These are phyloP conservation scores for Yponomeuta plumbellus DNA, from an alignment of 2,888 invertebrate species.

Conservation along the genomic window DNA sequence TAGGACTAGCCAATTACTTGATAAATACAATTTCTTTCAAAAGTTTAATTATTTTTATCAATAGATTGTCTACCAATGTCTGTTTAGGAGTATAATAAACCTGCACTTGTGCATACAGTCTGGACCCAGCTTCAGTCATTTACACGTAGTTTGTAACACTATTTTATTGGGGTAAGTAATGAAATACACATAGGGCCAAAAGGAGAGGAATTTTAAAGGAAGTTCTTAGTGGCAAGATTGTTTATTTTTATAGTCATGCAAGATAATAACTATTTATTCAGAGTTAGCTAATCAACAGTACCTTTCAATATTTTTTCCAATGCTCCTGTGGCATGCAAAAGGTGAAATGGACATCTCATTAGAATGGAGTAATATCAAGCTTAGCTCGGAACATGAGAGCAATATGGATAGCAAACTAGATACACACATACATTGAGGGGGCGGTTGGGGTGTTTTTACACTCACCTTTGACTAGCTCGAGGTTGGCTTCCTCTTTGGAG, in stretches of 20 bases:
- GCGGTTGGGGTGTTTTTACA: constrained; percentile 16
- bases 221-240: neutral
- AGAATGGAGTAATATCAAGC: constrained; percentile 1
- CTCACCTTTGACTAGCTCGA: constrained; percentile 93
- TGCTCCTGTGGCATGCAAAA: constrained; percentile 79
- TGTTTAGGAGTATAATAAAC: no score
- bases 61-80: no score
- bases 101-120: no score
- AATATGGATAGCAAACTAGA: constrained; percentile 6
- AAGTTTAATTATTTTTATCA: no score
- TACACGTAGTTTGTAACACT: no score
- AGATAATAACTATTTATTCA: constrained; percentile 2
- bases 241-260: neutral
- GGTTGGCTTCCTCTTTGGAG: constrained; percentile 93
- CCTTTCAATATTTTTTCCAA: constrained; percentile 82
- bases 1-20: no score
- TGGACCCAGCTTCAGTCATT: no score
- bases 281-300: constrained; percentile 69
- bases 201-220: neutral
- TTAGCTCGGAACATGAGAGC: constrained; percentile 19
- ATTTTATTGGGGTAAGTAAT: no score
- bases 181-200: neutral
- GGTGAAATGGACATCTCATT: constrained; percentile 39
- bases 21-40: no score
- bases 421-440: neutral